Conservation (phyloP, 1,140 invertebrate species). For the Leptinotarsa defecta region DNA sequence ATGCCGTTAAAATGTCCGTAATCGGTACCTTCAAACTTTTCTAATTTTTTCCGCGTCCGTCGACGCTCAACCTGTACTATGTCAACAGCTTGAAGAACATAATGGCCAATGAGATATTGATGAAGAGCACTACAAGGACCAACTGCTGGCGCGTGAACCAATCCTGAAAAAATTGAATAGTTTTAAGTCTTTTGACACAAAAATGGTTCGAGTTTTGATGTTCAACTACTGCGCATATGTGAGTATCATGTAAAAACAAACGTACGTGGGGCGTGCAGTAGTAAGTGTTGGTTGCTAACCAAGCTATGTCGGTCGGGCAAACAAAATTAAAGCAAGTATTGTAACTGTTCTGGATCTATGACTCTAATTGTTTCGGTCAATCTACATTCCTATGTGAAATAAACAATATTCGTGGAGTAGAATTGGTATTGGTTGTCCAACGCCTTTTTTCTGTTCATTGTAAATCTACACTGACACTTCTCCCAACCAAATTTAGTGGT, state of each 20-base stretch:
- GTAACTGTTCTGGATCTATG: no score
- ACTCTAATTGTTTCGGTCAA: no score
- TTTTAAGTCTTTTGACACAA: not conserved
- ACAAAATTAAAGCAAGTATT: no score
- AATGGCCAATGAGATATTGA: conserved; percentile 94
- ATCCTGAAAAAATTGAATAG: conserved; percentile 72
- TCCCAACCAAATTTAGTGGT: no score
- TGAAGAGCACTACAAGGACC: conserved; percentile 91
- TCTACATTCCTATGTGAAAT: no score
- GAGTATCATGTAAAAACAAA: conserved; percentile 1
- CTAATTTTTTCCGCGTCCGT: conserved; percentile 28
- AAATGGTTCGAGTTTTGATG: not conserved
- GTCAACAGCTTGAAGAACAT: conserved; percentile 97
- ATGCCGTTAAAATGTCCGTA: conserved; percentile 33
- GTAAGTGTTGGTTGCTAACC: not conserved
- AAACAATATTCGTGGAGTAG: no score
- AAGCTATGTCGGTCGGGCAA: not conserved
- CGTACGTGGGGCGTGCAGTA: not conserved
- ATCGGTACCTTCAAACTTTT: conserved; percentile 10
- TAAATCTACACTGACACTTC: no score
- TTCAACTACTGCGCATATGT: not conserved
- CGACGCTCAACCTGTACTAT: conserved; percentile 63
- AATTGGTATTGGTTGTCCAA: no score
- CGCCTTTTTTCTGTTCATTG: no score
- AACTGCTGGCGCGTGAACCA: conserved; percentile 97